Conservation (phyloP, 2,113 vertebrate species). For the Austrofundulus limnaeus region DNA sequence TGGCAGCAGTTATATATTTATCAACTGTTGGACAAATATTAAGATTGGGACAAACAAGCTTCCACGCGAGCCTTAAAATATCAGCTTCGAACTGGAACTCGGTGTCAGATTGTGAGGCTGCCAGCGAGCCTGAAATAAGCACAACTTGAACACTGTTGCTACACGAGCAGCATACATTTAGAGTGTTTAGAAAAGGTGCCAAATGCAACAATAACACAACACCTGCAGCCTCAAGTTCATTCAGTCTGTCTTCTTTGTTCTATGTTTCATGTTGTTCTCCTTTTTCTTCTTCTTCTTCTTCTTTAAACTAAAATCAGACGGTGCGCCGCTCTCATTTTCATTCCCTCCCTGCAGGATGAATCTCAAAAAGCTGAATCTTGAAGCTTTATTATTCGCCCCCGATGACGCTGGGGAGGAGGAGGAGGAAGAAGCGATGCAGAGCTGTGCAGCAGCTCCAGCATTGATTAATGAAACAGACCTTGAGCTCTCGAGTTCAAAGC, state of each 20-base stretch:
- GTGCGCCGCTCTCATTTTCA: background rate
- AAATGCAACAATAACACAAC: conserved; percentile 53
- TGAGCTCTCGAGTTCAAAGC: conserved; percentile 57
- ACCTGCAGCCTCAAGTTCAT: conserved; percentile 2
- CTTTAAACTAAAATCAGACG: background rate
- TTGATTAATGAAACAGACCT: conserved; percentile 63
- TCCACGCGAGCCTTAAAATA: conserved; percentile 50
- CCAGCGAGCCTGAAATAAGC: conserved; percentile 40
- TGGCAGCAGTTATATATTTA: background rate
- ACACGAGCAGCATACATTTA: conserved; percentile 52
- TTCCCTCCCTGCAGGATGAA: conserved; percentile 20
- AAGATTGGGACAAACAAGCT: conserved; percentile 15
- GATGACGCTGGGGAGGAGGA: conserved; percentile 21
- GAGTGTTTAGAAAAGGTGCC: conserved; percentile 47
- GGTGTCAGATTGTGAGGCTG: conserved; percentile 26
- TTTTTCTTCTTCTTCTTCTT: too few species aligned
- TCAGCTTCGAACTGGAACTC: conserved; percentile 1
- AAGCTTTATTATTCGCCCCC: conserved; percentile 48
- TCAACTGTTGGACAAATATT: background rate
- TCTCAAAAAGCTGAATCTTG: conserved; percentile 44
- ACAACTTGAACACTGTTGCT: conserved; percentile 54
- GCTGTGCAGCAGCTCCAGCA: conserved; percentile 35
- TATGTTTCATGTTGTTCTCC: too few species aligned
- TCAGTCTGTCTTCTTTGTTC: background rate
- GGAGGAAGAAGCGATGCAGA: conserved; percentile 34